Evolutionary conservation across 2,888 invertebrate species (phyloP), one percentile per base, ranked within the genome.

Genomic region (Leptopterna dolabrata): DNA sequence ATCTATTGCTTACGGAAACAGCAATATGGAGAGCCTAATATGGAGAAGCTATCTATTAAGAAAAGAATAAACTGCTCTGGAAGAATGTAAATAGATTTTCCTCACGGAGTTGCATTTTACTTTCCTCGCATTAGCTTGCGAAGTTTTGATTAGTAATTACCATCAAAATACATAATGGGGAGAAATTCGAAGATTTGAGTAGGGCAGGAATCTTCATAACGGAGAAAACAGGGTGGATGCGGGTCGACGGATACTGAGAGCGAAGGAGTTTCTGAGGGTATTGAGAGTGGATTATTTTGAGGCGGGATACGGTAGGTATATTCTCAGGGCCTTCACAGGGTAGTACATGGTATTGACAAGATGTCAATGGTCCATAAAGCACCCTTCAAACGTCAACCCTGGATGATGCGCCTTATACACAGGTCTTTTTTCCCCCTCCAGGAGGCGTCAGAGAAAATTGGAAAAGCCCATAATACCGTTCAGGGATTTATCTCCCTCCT

Each of bases 381-480:
- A 83, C 83, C 83, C 83, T 83, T 83, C 83, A 83, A 83, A 83
- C 83, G 83, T 70, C 83, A 78, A 78, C 45, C 27, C 6, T n/a
- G 78, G 41, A 78, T 78, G 78, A 73, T 73, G 73, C 73, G 63
- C 63, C 63, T 63, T 24, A 63, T 27, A 2, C 51, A 11, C n/a
- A 9, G 6, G 24, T 24, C 63, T 19, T 13, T 24, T 63, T 24
- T 63, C 24, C 4, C 24, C 63, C 63, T 63, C 24, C 63, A 24
- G 19, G 63, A 63, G 63, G 63, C 24, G 63, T 4, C 63, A 27
- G 63, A 63, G 63, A 63, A 63, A 63, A 63, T 63, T 63, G 63
- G 63, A 63, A 63, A 63, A 63, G 24, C 63, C 27, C 27, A 24
- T 63, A 63, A 63, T 63, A 63, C 63, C 63, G 63, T 63, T 63